phyloP scores from a whole-genome alignment of 1,140 invertebrate genomes.

The Heliconius himera region DNA sequence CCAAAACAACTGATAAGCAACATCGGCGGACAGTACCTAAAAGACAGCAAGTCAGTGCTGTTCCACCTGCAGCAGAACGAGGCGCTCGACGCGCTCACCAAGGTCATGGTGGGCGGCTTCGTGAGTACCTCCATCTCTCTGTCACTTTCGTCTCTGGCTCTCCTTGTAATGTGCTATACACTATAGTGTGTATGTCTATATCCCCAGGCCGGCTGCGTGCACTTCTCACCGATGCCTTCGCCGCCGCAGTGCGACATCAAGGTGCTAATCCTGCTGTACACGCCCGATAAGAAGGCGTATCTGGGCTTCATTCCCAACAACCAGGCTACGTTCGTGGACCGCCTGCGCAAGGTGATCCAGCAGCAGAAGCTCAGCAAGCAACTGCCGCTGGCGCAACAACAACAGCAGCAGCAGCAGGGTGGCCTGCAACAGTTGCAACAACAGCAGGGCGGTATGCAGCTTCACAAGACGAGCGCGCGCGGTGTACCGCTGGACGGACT shows the following conservation, averaged over 20 bases:
- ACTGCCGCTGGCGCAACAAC: constrained; percentile 47
- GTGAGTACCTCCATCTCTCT: constrained; percentile 85
- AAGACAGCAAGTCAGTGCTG: constrained; percentile 92
- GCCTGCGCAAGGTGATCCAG: constrained; percentile 77
- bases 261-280: constrained; percentile 95
- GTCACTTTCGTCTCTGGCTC: neutral
- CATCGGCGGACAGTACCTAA: constrained; percentile 85
- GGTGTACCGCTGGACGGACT: constrained; percentile 71
- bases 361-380: constrained; percentile 76
- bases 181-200: constrained; percentile 37
- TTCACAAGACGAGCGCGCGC: constrained; percentile 57
- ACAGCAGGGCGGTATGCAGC: constrained; percentile 78
- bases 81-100: constrained; percentile 90
- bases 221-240: constrained; percentile 85
- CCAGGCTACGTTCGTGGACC: constrained; percentile 85
- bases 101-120: constrained; percentile 95
- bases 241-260: constrained; percentile 92
- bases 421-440: constrained; percentile 69
- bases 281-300: constrained; percentile 93
- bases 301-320: constrained; percentile 98
- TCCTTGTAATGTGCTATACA: neutral
- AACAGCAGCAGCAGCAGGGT: constrained; percentile 39
- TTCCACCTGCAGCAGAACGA: constrained; percentile 91
- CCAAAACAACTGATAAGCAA: constrained; percentile 94
- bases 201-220: constrained; percentile 92